A percentile compares a stretch with the other conserved stretches of the same genome.
Conservation (phyloP, 2,113 vertebrate genomes). For the Xyrauchen texanus region DNA sequence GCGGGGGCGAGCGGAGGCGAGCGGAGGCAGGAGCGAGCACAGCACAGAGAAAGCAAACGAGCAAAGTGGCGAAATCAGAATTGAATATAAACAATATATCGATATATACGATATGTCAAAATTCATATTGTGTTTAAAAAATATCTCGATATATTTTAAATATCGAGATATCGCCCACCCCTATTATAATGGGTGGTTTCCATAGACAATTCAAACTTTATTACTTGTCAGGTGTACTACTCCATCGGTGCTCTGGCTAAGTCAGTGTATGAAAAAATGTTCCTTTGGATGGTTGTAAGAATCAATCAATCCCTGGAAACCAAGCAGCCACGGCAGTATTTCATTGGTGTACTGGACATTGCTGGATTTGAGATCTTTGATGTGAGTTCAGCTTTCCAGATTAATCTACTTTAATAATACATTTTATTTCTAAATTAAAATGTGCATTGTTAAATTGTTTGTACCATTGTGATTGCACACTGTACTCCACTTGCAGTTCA, state of each 20-base stretch:
- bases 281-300: conserved; percentile 81
- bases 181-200: background rate
- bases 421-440: too few species aligned
- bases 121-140: too few species aligned
- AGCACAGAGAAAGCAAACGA: too few species aligned
- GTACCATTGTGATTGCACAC: background rate
- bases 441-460: background rate
- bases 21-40: too few species aligned
- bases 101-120: too few species aligned
- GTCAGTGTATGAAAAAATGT: conserved; percentile 87
- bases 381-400: conserved; percentile 57
- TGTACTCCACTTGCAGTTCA: conserved; percentile 70
- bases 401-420: conserved; percentile 51
- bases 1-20: too few species aligned
- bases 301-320: conserved; percentile 83
- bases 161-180: too few species aligned
- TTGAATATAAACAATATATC: too few species aligned
- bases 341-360: conserved; percentile 90
- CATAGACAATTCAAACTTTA: background rate
- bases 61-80: too few species aligned
- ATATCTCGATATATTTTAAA: too few species aligned
- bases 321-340: conserved; percentile 83
- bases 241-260: conserved; percentile 81
- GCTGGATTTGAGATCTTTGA: conserved; percentile 81
- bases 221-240: conserved; percentile 72